Conservation (phyloP, 2,888 invertebrate genomes). For the Endomychus coccineus region DNA sequence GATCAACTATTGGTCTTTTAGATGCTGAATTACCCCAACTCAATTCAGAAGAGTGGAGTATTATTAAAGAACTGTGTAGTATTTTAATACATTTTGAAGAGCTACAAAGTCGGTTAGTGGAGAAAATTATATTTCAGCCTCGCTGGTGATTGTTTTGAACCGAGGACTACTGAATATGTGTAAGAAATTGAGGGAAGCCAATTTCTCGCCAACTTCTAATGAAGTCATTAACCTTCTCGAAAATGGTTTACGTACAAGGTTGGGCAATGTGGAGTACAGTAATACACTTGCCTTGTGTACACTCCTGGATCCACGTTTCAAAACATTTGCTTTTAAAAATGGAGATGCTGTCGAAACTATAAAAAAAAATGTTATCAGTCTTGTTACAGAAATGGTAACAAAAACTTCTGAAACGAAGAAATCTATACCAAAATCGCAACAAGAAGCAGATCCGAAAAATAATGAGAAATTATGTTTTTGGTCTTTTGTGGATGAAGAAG, state of each 20-base stretch:
- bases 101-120: conserved; percentile 8
- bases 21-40: conserved; percentile 12
- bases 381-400: conserved; percentile 1
- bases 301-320: conserved; percentile 20
- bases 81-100: conserved; percentile 8
- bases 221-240: conserved; percentile 6
- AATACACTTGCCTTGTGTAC: conserved; percentile 19
- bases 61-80: conserved; percentile 9
- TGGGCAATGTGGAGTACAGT: conserved; percentile 19
- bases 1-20: conserved; percentile 10
- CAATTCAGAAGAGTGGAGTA: conserved; percentile 11
- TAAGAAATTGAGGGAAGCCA: conserved; percentile 8
- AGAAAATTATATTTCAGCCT: conserved; percentile 10
- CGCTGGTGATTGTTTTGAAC: conserved; percentile 14
- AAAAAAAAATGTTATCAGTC: background rate
- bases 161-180: conserved; percentile 13
- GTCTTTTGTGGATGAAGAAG: no score
- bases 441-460: no score
- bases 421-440: no score
- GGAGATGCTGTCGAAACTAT: conserved; percentile 16
- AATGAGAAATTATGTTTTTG: no score
- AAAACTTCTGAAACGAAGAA: background rate
- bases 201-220: background rate
- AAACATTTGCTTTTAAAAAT: conserved; percentile 16
- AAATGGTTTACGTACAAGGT: conserved; percentile 14